phyloP scores from a whole-genome alignment of 2,888 invertebrate genomes.

The Spisula solida region DNA sequence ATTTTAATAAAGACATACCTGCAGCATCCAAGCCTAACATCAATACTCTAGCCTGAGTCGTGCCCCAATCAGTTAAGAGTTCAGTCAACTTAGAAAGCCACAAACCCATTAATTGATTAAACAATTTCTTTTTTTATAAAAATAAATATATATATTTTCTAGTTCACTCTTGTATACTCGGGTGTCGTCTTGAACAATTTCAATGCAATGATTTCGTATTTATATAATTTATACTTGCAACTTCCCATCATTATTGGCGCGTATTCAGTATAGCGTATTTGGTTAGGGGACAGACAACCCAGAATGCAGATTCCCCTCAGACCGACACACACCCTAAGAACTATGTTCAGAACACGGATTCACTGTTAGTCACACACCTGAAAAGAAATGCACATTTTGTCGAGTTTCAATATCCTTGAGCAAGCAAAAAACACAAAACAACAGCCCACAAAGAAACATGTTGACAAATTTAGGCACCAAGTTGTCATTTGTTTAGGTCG shows the following conservation, averaged over 20 bases:
- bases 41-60: constrained; percentile 43
- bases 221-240: background rate
- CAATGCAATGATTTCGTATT: background rate
- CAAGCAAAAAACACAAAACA: too few species aligned
- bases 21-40: constrained; percentile 61
- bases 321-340: too few species aligned
- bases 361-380: too few species aligned
- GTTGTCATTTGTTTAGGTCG: too few species aligned
- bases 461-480: too few species aligned
- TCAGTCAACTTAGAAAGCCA: constrained; percentile 42
- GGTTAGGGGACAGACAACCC: too few species aligned
- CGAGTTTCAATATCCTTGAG: too few species aligned
- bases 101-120: constrained; percentile 39
- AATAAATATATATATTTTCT: background rate
- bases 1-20: constrained; percentile 16
- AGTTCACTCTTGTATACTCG: background rate
- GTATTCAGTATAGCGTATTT: background rate
- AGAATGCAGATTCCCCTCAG: too few species aligned
- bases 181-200: background rate
- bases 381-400: too few species aligned
- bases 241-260: background rate
- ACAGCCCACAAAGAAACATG: too few species aligned
- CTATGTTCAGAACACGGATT: too few species aligned
- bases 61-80: constrained; percentile 46
- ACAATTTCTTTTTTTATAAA: background rate